phyloP scores from a whole-genome alignment of 2,113 vertebrate genomes.

The Ochotona princeps region DNA sequence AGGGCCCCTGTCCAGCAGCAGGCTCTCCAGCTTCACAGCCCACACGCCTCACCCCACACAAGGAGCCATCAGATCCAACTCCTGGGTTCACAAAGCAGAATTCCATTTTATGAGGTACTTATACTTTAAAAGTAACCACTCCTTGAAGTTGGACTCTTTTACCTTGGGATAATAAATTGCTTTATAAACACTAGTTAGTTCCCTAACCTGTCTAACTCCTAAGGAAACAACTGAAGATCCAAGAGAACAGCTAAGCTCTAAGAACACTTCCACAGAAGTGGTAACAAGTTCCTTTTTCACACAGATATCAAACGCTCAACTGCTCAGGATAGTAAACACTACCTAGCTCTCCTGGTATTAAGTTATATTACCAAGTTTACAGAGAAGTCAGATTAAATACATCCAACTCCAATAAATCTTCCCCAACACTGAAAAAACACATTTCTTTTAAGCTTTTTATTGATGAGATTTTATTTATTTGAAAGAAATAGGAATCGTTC shows the following conservation, averaged over 20 bases:
- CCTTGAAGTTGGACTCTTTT: slow-evolving; percentile 7
- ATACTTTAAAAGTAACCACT: slow-evolving; percentile 25
- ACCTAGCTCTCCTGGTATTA: not conserved
- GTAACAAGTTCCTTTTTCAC: not conserved
- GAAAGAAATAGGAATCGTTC: too few species aligned
- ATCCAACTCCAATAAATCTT: slow-evolving; percentile 23
- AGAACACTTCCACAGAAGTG: slow-evolving; percentile 6
- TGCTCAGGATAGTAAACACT: not conserved
- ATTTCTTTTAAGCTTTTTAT: not conserved
- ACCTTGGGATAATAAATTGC: not conserved
- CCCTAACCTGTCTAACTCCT: slow-evolving; percentile 6
- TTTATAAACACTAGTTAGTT: slow-evolving; percentile 21
- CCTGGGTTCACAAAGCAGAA: not conserved
- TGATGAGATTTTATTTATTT: too few species aligned
- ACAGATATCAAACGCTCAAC: not conserved
- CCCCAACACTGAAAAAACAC: not conserved
- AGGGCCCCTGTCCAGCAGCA: not conserved
- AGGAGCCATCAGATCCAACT: slow-evolving; percentile 2
- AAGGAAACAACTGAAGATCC: slow-evolving; percentile 28
- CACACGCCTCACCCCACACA: not conserved
- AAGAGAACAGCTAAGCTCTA: too few species aligned
- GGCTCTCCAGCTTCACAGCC: slow-evolving; percentile 11
- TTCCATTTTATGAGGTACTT: slow-evolving; percentile 29
- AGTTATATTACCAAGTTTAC: not conserved
- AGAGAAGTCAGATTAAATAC: too few species aligned